A percentile compares a stretch with the other conserved stretches of the same genome.
Conservation (phyloP, 1,140 invertebrate species). For the Hormaphis cornu region DNA sequence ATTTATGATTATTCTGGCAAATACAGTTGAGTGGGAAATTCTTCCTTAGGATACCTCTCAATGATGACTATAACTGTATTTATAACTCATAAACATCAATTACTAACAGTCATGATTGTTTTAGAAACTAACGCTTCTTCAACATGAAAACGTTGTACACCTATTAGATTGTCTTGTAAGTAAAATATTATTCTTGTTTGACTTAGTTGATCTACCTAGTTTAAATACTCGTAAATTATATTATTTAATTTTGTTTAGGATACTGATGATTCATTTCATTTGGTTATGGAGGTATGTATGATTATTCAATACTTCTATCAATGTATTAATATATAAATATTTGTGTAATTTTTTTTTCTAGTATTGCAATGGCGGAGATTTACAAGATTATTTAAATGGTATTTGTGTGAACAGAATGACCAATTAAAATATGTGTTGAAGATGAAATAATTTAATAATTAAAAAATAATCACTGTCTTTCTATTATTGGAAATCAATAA, state of each 20-base stretch:
- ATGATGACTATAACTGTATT: no score
- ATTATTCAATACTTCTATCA: slow-evolving; percentile 30
- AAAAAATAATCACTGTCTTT: no score
- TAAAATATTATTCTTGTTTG: not conserved
- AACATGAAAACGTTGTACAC: slow-evolving; percentile 97
- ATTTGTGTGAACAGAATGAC: no score
- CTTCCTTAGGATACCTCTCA: no score
- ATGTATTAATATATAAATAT: slow-evolving; percentile 33
- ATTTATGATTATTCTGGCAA: no score
- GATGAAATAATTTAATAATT: no score
- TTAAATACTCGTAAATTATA: not conserved
- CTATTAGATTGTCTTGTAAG: slow-evolving; percentile 68
- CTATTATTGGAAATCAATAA: no score
- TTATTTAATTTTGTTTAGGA: slow-evolving; percentile 15
- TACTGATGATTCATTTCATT: slow-evolving; percentile 22
- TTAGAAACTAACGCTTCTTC: slow-evolving; percentile 84
- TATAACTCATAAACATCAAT: not conserved
- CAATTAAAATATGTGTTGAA: no score
- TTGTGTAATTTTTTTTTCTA: slow-evolving; percentile 46
- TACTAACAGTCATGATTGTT: not conserved
- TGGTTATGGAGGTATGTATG: slow-evolving; percentile 69
- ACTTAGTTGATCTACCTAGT: not conserved
- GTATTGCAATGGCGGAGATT: slow-evolving; percentile 98
- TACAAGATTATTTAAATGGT: slow-evolving; percentile 91
- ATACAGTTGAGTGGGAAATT: no score